Evolutionary conservation across 2,797 vertebrate species (phyloP).

Genomic region (Okamejei kenojei): DNA sequence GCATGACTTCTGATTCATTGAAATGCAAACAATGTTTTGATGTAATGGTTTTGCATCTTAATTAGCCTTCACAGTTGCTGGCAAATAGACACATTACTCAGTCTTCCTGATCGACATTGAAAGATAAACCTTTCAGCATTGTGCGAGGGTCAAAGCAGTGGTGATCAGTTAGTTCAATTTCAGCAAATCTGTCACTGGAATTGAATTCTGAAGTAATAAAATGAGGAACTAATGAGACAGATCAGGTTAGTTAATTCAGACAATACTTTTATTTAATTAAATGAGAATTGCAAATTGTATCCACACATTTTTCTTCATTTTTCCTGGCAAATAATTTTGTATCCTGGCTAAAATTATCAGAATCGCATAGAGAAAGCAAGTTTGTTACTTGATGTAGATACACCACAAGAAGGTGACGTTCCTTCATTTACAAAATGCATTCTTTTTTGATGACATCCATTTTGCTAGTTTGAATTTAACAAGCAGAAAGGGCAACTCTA

Average conservation of each 20-base stretch:
- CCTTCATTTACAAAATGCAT: not conserved
- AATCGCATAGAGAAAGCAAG: not conserved
- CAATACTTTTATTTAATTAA: not conserved
- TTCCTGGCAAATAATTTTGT: not conserved
- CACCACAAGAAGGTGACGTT: not conserved
- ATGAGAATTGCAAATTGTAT: constrained; percentile 8
- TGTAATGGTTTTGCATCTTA: not conserved
- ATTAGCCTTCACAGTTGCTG: not conserved
- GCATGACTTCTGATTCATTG: not conserved
- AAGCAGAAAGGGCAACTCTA: not conserved
- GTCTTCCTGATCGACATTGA: not conserved
- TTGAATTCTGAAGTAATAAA: not conserved
- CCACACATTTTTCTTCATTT: not conserved
- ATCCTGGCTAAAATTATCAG: not conserved
- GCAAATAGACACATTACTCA: not conserved
- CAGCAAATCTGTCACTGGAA: not conserved
- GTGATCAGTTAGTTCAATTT: not conserved
- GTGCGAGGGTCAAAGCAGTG: not conserved
- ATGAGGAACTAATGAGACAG: not conserved
- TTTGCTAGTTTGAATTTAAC: not conserved
- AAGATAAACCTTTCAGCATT: not conserved
- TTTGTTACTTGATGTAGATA: not conserved
- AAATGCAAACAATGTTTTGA: not conserved
- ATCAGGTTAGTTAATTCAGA: not conserved
- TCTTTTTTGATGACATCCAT: not conserved